Evolutionary conservation across 2,888 invertebrate genomes (phyloP).

Genomic region (Acleris sparsana): DNA sequence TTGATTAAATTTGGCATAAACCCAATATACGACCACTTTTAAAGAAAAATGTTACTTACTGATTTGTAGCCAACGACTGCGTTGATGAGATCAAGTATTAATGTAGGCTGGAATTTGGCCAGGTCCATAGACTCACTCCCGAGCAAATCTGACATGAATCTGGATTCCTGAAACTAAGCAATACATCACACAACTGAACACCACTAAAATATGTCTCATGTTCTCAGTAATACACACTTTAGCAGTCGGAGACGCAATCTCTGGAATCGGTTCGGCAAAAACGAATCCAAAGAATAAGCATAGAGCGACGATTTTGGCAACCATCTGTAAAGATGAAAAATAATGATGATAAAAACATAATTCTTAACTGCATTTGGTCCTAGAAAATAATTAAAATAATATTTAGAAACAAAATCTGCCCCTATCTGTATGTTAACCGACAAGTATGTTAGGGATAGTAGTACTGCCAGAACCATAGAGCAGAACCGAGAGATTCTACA

Average conservation of each 20-base stretch:
- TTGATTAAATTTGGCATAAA: not conserved
- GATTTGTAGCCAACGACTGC: slow-evolving; percentile 47
- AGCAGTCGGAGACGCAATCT: slow-evolving; percentile 25
- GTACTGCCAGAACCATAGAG: too few relatives aligned
- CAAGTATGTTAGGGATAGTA: too few relatives aligned
- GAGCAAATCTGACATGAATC: slow-evolving; percentile 21
- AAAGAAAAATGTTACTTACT: slow-evolving; percentile 40
- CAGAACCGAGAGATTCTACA: too few relatives aligned
- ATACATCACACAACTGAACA: not conserved
- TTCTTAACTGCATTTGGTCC: too few relatives aligned
- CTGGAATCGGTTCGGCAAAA: slow-evolving; percentile 39
- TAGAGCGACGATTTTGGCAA: slow-evolving; percentile 39
- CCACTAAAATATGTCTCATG: not conserved
- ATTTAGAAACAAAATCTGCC: too few relatives aligned
- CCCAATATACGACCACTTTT: not conserved
- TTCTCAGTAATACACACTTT: slow-evolving; percentile 35
- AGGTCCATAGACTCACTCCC: slow-evolving; percentile 11
- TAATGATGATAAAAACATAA: too few relatives aligned
- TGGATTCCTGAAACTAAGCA: slow-evolving; percentile 16
- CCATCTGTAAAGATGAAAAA: slow-evolving; percentile 45
- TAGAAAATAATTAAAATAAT: too few relatives aligned
- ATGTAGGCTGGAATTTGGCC: slow-evolving; percentile 32
- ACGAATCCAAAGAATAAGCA: slow-evolving; percentile 40
- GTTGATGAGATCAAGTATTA: slow-evolving; percentile 42
- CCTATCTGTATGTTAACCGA: too few relatives aligned